Conservation (phyloP, 2,113 vertebrate species). For the Scolopax mira region DNA sequence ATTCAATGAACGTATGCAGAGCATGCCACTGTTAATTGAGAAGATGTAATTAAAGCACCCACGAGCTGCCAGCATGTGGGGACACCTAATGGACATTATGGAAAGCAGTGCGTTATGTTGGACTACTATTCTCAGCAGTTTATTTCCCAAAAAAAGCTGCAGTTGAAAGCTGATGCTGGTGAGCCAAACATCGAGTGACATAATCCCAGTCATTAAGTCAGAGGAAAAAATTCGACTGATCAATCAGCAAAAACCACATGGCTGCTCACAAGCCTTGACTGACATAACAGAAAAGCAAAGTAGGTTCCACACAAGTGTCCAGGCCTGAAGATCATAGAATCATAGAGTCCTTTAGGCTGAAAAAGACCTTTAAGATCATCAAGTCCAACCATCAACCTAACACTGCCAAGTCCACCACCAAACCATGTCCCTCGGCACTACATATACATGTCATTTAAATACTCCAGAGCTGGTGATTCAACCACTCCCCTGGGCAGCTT, state of each 20-base stretch:
- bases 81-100: conserved; percentile 22
- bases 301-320: background rate
- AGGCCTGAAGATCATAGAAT: background rate
- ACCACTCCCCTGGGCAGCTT: background rate
- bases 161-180: background rate
- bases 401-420: background rate
- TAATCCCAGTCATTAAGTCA: background rate
- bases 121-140: background rate
- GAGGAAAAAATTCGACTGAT: background rate
- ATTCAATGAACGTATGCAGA: background rate
- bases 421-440: background rate
- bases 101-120: background rate
- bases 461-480: background rate
- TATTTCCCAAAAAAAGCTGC: background rate
- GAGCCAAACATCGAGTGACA: fast-evolving
- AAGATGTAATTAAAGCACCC: conserved; percentile 35
- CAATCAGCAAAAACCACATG: background rate
- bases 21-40: background rate
- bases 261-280: background rate
- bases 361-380: background rate
- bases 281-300: background rate
- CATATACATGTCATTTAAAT: background rate
- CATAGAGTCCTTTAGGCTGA: background rate
- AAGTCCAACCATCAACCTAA: background rate
- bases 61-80: background rate